Base-by-base conservation (phyloP, 2,113 vertebrate species). In the Hoplias malabaricus region DNA sequence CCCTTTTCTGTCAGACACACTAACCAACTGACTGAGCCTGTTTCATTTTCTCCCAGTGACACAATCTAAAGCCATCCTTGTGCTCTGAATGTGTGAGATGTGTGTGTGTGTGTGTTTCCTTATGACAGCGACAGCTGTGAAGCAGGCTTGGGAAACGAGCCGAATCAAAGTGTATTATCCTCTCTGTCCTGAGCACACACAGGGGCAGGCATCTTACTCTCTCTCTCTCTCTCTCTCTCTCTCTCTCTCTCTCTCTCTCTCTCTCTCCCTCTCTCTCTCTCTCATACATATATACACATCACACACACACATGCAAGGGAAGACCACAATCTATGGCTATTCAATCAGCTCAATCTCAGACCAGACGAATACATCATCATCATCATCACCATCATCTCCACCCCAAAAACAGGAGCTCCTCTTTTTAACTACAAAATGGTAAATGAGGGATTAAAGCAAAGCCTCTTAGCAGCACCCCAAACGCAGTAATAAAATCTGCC, bases 151-250 rank as follows among this genome's bases (percentile, higher is more conserved):
- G 48, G 5, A 43, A 65, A 56, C 65, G 86, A 66, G 69, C 67
- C 57, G 46, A 68, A 31, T 66, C n/a, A 84, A 82, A 86, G 89
- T 36, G 89, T 0, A 0, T 36, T 87, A 88, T 83, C 82, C 59
- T 85, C 81, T 80, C 38, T 43, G 23, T 29, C 7, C 36, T 62
- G 29, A n/a, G n/a, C n/a, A n/a, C 8, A 7, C 25, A 33, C 67
- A 48, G 38, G 8, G 21, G 9, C 14, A 19, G 9, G 1, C 42
- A 66, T 25, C 43, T 50, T 31, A 65, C 57, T 31, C 25, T 29
- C 57, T 31, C 12, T 43, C n/a, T 1, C 36, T 16, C 66, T 14
- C 66, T 29, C 21, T 53, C 46, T n/a, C 67, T 14, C 42, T 31
- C 25, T 29, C 57, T 31, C 12, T 43, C n/a, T 1, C 36, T 16